Base-by-base conservation (phyloP, 1,140 invertebrate species). In the Armadillidium nasatum region DNA sequence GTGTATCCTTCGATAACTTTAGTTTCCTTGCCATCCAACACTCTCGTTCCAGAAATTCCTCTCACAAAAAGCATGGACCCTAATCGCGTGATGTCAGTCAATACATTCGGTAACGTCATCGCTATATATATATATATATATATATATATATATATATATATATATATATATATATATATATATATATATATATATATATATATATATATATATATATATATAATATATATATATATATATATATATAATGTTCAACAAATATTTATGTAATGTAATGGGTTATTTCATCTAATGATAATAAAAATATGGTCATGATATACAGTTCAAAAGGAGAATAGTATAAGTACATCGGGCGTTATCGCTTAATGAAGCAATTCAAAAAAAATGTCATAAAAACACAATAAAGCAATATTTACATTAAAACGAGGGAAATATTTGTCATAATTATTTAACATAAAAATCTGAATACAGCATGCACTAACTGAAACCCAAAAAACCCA, bases 11-110 rank as follows among this genome's bases (percentile, higher is more conserved):
- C 86, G 74, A 90, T 87, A 76, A 85, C 85, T 83, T 89, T 89
- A 11, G 83, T 82, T 75, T 89, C 88, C 11, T 84, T 84, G 21
- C 86, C 85, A 13, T 88, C 86, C 68, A 90, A 87, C 44, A 89
- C 88, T 84, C 91, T 86, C 45, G 90, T 88, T 71, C 91, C 91
- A 70, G 90, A 91, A 67, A 92, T 89, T 82, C 88, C 89, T 79
- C 90, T 86, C 50, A 89, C 86, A 83, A 92, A 93, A 46, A 93
- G 84, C 88, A 91, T 92, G 1, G 91, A 91, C 1, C 91, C 91
- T 67, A 92, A 84, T 84, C 90, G 82, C 68, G 88, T 88, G 45
- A 88, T 83, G 81, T 85, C 84, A 82, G 84, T 85, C 75, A 88
- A 86, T 67, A 84, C 84, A 54, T 85, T 84, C 0, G 84, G 84